Evolutionary conservation across 2,888 invertebrate genomes (phyloP), one percentile per base, ranked within the genome.

Genomic region (Ypsolopha sequella): DNA sequence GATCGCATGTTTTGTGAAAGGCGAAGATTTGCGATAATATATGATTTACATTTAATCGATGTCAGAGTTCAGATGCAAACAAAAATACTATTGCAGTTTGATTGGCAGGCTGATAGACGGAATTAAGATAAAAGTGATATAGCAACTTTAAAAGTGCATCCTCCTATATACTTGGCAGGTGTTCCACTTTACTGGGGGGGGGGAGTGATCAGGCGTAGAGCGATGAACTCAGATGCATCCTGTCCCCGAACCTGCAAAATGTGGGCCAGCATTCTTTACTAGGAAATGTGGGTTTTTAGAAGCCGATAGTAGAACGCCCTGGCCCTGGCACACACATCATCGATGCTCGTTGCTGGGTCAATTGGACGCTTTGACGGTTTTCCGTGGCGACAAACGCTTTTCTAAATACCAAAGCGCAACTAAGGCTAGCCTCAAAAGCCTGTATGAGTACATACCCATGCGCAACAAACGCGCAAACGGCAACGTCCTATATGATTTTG

Each of bases 271-370:
- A 65, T 68, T 70, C 77, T 80, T 62, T 76, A 79, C 76, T 76
- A 72, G 82, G 82, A 73, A 80, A 82, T 79, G 78, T 77, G 66
- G 75, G 81, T 80, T 82, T 80, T 79, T 69, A 81, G 78, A 75
- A 75, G 72, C 68, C 73, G 76, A 77, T 75, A 80, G 71, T 73
- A 65, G 76, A 73, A 73, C 78, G 70, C 64, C 70, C 71, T 66
- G 66, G 70, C 64, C 70, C 71, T 66, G 66, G 65, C 67, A 65
- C 65, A 63, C 66, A 67, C 68, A 73, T 73, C 73, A 73, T 68
- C 67, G 67, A 56, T 64, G 73, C 69, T 62, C 69, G 79, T 76
- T 81, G 73, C 69, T 62, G 70, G 79, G 77, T 81, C 76, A 77
- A 73, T 71, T 68, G 72, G 67, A 63, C 65, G 61, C 66, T 66